Base-by-base conservation (phyloP, 1,140 invertebrate genomes). In the Trypoxylus dichotomus region DNA sequence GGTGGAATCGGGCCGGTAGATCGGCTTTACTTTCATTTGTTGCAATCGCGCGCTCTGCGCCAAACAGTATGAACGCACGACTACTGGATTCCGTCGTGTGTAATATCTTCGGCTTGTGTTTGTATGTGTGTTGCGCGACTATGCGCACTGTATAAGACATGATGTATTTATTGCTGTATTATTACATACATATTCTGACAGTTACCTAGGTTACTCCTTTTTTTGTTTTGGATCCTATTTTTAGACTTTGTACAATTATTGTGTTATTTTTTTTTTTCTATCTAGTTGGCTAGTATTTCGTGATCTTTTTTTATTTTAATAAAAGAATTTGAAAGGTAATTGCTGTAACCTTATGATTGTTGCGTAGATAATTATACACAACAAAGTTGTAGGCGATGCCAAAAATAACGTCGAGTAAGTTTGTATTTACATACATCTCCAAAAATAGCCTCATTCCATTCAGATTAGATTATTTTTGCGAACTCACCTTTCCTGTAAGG, bases 21-120 rank as follows among this genome's bases (percentile, higher is more conserved):
- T 68, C 60, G 60, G 60, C 60, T 68, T 68, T 68, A 68, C 60
- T 68, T 68, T 68, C 60, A 68, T 68, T 68, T 68, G 60, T 68
- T 68, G 60, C 60, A 68, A 68, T 27, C 24, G 21, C 60, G 60
- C 60, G 60, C 60, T 29, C 24, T 68, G 60, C 60, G 60, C 60
- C 60, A 68, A 68, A 29, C 60, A 68, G 60, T 68, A 68, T 24
- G 24, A 68, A 68, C 60, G 24, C 60, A 29, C 60, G 24, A 13
- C 60, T 68, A 68, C 25, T 24, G 60, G 60, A 68, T 68, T 60
- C 24, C 15, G 24, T 6, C 60, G 19, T 29, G 27, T 68, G 60
- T 68, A 29, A 27, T 27, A 25, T 27, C 24, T 25, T 8, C 32
- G 58, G 58, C 21, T n/a, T 60, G 21, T 63, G 27, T 13, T 8